These are phyloP conservation scores for Morone chrysops DNA, from an alignment of 2,113 vertebrate species.

Conservation along the genomic window DNA sequence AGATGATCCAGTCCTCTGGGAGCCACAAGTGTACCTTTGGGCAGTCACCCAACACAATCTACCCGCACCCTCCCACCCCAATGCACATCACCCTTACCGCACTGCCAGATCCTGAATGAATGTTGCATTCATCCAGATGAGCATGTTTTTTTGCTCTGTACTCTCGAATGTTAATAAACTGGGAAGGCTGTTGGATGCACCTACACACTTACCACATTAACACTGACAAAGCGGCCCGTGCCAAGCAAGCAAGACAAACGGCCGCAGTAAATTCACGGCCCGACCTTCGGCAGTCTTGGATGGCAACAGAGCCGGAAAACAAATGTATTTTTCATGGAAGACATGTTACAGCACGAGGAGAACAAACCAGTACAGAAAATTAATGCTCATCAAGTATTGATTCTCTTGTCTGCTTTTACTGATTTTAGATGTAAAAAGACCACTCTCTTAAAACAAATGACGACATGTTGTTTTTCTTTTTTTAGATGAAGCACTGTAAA, in stretches of 20 bases:
- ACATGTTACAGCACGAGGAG: constrained; percentile 43
- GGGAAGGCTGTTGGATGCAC: constrained; percentile 48
- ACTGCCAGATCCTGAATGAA: constrained; percentile 60
- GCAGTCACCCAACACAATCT: constrained; percentile 27
- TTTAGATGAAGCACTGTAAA: background rate
- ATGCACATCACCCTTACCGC: background rate
- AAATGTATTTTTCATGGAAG: constrained; percentile 75
- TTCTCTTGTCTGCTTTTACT: constrained; percentile 49
- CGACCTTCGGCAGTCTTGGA: constrained; percentile 69
- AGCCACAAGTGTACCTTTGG: constrained; percentile 28
- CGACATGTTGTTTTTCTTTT: background rate
- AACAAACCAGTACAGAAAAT: constrained; percentile 59
- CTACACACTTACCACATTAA: constrained; percentile 67
- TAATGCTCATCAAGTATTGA: constrained; percentile 67
- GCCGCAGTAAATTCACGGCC: constrained; percentile 71
- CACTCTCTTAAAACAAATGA: constrained; percentile 48
- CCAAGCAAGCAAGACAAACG: constrained; percentile 73
- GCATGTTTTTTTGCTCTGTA: constrained; percentile 38
- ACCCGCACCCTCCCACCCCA: background rate
- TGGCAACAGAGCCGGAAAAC: constrained; percentile 58
- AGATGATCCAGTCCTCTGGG: background rate
- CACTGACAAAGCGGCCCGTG: constrained; percentile 66
- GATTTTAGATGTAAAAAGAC: constrained; percentile 51
- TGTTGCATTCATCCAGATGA: constrained; percentile 63
- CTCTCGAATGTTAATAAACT: constrained; percentile 64